Evolutionary conservation across 2,888 invertebrate genomes (phyloP), one percentile per base, ranked within the genome.

Genomic region (Athetis lepigone): DNA sequence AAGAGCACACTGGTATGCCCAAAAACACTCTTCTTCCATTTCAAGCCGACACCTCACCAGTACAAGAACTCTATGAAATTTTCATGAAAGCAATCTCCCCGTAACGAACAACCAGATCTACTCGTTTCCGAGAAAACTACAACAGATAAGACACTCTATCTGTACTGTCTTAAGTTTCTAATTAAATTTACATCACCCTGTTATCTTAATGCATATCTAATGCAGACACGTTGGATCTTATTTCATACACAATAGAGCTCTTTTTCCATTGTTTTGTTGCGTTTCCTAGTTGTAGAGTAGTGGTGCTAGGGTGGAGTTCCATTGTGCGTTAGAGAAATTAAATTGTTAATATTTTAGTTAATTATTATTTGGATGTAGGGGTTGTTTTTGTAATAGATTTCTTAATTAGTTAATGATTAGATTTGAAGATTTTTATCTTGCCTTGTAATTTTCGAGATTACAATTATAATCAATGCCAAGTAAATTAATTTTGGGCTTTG

Each of bases 171-270:
- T 74, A 75, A 82, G 80, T 80, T 84, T 81, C 77, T 84, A 84
- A 84, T 84, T 84, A 84, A 83, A 84, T 84, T 84, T 81, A 77
- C 81, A 84, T 83, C 82, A 80, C 42, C 62, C 74, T 75, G 76
- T 82, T 81, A 82, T 84, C 73, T 79, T 23, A 39, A 45, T 77
- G 75, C 75, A 80, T 66, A 77, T 69, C 75, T 61, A 56, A 60
- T 79, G 70, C 71, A 67, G 45, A 61, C 50, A 23, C 11, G 23
- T 65, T 55, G 49, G 29, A 27, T 65, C 70, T 71, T 80, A 72
- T 77, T 60, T 39, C 39, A 9, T 68, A n/a, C 55, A 61, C 21
- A 50, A 56, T 70, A 80, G 42, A 59, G 77, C 11, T 61, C 33
- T 46, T 37, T 70, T 77, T 54, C 36, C 39, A 36, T 55, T 75